Evolutionary conservation across 1,140 invertebrate genomes (phyloP), one percentile per base, ranked within the genome.

Genomic region (Drosophila ficusphila): DNA sequence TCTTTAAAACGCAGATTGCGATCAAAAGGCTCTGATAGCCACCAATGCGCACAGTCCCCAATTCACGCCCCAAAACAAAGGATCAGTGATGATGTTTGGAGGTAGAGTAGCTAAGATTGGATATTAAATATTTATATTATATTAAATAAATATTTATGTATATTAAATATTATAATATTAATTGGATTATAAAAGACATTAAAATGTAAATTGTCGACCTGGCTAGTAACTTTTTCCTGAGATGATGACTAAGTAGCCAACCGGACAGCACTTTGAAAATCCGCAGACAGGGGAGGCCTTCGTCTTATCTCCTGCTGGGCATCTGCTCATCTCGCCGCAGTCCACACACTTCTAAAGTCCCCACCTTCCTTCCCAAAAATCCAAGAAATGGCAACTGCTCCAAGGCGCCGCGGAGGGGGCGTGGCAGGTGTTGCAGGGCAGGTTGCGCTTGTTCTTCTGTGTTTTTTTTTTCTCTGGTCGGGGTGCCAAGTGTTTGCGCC

Each of bases 401-500:
- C 52, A 58, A 76, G 79, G 64, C 76, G 76, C 56, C 46, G 58
- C 42, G 16, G 16, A 76, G 27, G 53, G 49, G 76, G 70, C 76
- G 76, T 68, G 56, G 9, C 31, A 42, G 44, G 16, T 53, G 47
- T 61, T 53, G 48, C 33, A 51, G 56, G 60, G 49, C 61, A 29
- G 38, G 9, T 38, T 34, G 27, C 48, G n/a, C n/a, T n/a, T 44
- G 16, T 14, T 18, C 31, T 33, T 44, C 27, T 18, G 27, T 25
- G 18, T 7, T 51, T 34, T 23, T 25, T n/a, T 42, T 14, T 25
- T 19, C 38, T 33, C 12, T 58, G 34, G 61, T 44, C 53, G 44
- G 74, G 57, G 81, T 86, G 81, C 57, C 81, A 86, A 86, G 81
- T 86, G 81, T 86, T 86, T 86, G 81, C 82, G 82, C 81, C 82